phyloP scores from a whole-genome alignment of 2,797 vertebrate species.

The Taeniopygia guttata region DNA sequence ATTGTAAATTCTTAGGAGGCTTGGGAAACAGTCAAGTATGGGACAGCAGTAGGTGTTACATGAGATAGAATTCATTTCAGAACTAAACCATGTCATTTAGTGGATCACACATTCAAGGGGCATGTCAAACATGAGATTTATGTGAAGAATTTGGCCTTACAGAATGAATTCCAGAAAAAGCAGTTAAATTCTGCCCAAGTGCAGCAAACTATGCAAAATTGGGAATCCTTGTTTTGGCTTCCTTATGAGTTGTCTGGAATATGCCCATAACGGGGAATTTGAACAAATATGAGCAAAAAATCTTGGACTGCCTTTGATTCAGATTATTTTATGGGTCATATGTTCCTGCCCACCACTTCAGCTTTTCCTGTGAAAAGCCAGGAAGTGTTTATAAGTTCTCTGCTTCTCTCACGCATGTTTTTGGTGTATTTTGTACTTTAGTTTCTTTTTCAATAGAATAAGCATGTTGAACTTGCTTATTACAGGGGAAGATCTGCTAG shows the following conservation, averaged over 20 bases:
- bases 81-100: background rate
- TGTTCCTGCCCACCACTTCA: background rate
- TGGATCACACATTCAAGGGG: background rate
- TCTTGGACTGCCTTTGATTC: constrained; percentile 3
- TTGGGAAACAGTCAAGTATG: background rate
- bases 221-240: constrained; percentile 13
- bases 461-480: background rate
- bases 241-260: background rate
- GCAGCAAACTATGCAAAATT: background rate
- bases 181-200: background rate
- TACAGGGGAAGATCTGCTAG: background rate
- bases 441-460: background rate
- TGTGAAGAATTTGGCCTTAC: background rate
- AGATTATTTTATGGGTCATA: background rate
- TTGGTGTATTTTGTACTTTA: background rate
- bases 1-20: background rate
- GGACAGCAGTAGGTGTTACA: background rate
- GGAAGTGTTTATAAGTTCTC: background rate
- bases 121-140: background rate
- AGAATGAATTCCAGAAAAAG: background rate
- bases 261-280: background rate
- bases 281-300: background rate
- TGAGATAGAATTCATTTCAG: background rate
- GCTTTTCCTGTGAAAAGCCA: background rate
- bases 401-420: background rate